A percentile compares a stretch with the other conserved stretches of the same genome.
Conservation (phyloP, 2,113 vertebrate species). For the Anhinga anhinga region DNA sequence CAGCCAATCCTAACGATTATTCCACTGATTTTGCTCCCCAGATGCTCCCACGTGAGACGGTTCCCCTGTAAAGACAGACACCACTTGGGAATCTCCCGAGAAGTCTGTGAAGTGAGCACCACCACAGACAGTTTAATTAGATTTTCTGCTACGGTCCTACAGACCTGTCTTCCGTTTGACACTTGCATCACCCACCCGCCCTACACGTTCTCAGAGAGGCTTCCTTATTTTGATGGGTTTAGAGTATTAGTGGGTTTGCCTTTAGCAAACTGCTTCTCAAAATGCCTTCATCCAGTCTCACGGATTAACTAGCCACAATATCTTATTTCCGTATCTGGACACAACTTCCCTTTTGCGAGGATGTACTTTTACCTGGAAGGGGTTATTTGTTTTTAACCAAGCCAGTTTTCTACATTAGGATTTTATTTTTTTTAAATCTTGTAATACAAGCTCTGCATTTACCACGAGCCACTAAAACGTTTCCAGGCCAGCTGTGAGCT, state of each 20-base stretch:
- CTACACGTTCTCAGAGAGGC: rapidly evolving
- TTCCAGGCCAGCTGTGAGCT: neutral
- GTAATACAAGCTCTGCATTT: neutral
- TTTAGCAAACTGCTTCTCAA: neutral
- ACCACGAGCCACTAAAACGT: rapidly evolving
- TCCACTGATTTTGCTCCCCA: no score
- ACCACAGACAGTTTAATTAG: no score
- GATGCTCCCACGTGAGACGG: neutral
- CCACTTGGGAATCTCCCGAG: neutral
- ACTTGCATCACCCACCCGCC: no score
- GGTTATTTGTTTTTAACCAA: neutral
- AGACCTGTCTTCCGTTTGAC: neutral
- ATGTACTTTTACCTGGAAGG: neutral
- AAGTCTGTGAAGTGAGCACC: neutral
- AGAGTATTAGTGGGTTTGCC: neutral
- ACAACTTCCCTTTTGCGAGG: neutral
- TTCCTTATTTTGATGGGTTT: neutral
- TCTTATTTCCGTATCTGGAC: rapidly evolving
- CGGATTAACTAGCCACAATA: neutral
- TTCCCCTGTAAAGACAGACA: neutral
- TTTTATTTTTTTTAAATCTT: no score
- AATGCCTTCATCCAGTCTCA: neutral
- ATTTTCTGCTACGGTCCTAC: neutral
- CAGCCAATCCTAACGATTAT: neutral
- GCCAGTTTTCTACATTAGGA: neutral